Conservation (phyloP, 2,113 vertebrate genomes). For the Nicator chloris region DNA sequence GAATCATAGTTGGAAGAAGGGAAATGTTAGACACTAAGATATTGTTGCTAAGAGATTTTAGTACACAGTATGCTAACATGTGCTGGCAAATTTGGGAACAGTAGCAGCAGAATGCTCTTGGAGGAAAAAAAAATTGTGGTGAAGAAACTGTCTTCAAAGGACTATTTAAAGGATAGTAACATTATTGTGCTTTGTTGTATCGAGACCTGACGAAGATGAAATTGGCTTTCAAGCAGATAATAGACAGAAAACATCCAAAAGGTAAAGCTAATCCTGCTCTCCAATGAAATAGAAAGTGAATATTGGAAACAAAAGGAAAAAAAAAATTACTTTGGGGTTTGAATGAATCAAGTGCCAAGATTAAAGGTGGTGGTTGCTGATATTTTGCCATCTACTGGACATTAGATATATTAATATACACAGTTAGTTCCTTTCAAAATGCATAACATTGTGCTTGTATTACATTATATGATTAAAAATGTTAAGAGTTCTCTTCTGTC, state of each 20-base stretch:
- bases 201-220: slow-evolving; percentile 40
- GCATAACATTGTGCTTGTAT: not conserved
- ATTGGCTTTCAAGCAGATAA: not conserved
- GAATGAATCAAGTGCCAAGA: not conserved
- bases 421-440: not conserved
- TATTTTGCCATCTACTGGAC: slow-evolving; percentile 45
- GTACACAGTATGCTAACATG: slow-evolving; percentile 57
- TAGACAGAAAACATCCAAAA: slow-evolving; percentile 19
- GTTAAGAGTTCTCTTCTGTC: not conserved
- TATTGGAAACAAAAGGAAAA: not conserved
- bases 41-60: slow-evolving; percentile 72
- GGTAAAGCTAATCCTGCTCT: not conserved
- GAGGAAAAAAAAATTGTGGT: slow-evolving; percentile 43
- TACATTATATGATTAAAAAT: not conserved
- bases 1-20: slow-evolving; percentile 70
- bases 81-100: slow-evolving; percentile 52
- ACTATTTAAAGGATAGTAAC: slow-evolving; percentile 58
- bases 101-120: slow-evolving; percentile 36
- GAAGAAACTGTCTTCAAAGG: slow-evolving; percentile 56
- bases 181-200: not conserved
- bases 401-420: not conserved
- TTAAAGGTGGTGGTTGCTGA: not conserved
- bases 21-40: slow-evolving; percentile 63
- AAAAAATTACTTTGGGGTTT: not conserved
- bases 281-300: not conserved